Evolutionary conservation across 2,113 vertebrate genomes (phyloP).

Genomic region (Crotalus tigris): DNA sequence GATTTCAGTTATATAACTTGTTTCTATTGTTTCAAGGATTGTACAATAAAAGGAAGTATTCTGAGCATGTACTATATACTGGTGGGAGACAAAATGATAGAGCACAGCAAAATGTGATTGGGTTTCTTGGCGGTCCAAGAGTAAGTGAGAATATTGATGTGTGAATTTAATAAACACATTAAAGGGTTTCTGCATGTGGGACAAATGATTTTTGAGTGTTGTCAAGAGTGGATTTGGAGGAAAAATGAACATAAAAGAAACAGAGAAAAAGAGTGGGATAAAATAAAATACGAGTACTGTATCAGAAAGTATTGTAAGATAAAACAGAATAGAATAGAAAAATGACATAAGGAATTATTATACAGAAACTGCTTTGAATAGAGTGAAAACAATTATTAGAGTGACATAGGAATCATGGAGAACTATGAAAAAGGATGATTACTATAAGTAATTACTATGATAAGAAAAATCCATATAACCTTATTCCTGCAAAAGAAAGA

Average conservation of each 20-base stretch:
- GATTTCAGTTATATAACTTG: not conserved
- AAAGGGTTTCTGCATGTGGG: not conserved
- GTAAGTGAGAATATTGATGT: not conserved
- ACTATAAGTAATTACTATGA: not conserved
- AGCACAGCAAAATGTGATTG: not conserved
- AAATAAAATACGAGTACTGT: not conserved
- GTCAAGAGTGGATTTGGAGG: not conserved
- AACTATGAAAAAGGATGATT: not conserved
- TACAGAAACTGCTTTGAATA: not conserved
- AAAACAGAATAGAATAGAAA: not conserved
- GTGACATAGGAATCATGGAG: not conserved
- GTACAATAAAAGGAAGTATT: not conserved
- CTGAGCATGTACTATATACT: not conserved
- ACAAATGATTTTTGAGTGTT: not conserved
- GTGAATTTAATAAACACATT: not conserved
- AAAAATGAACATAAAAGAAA: not conserved
- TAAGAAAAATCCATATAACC: not conserved
- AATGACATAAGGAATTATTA: not conserved
- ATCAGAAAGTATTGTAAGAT: not conserved
- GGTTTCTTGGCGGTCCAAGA: not conserved
- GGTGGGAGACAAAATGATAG: not conserved
- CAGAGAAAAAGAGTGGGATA: not conserved
- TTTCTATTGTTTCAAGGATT: not conserved
- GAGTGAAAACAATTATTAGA: not conserved
- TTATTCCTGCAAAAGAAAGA: not conserved